These are phyloP conservation scores for Alectura lathami DNA, from an alignment of 2,113 vertebrate genomes.

Conservation along the genomic window DNA sequence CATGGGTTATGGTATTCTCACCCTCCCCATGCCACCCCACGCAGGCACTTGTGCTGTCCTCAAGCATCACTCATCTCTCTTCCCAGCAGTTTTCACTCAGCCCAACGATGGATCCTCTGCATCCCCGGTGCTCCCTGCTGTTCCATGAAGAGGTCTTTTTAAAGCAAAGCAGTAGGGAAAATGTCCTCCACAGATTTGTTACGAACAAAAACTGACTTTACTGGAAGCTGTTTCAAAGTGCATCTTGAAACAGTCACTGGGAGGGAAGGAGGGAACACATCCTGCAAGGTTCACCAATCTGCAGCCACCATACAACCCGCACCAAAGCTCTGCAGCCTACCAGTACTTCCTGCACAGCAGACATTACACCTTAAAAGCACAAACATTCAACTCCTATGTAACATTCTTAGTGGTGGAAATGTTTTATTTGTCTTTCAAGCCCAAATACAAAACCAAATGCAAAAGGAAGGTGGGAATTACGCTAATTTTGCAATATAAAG, in stretches of 20 bases:
- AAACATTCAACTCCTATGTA: neutral
- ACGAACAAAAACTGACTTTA: slow-evolving; percentile 19
- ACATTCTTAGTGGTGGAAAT: slow-evolving; percentile 48
- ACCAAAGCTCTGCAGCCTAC: neutral
- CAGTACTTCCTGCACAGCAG: accelerated
- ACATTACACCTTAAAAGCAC: neutral
- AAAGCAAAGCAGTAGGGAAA: neutral
- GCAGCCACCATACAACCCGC: neutral
- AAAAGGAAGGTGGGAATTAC: slow-evolving; percentile 56
- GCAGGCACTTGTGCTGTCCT: accelerated
- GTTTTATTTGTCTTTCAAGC: slow-evolving; percentile 70
- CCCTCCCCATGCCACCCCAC: accelerated
- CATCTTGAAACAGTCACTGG: neutral
- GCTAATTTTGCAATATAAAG: slow-evolving; percentile 62
- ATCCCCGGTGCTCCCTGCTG: neutral
- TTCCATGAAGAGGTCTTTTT: neutral
- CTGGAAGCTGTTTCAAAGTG: slow-evolving; percentile 39
- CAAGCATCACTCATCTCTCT: accelerated
- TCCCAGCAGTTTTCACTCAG: neutral
- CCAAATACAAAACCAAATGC: slow-evolving; percentile 70
- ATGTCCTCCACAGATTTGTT: accelerated
- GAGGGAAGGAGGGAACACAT: neutral
- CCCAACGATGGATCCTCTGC: neutral
- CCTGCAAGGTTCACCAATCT: neutral
- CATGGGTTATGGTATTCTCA: accelerated